Evolutionary conservation across 2,113 vertebrate species (phyloP), one percentile per base, ranked within the genome.

Genomic region (Pica pica): DNA sequence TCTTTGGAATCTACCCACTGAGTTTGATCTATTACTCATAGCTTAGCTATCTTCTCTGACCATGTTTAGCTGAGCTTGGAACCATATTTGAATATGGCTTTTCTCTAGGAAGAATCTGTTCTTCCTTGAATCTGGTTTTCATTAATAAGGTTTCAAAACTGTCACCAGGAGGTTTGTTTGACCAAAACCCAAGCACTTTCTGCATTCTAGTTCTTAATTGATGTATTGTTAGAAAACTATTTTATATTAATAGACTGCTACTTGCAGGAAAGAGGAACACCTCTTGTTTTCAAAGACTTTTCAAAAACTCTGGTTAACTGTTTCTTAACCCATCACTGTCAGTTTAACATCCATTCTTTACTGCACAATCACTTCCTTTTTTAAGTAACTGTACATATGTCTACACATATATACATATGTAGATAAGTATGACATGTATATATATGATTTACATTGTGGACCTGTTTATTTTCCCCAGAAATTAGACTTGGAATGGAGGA

Each of bases 111-210:
- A 93, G 84, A 89, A 60, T 23, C 4, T 53, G 20, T 75, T 82
- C 50, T 86, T 63, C 31, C 11, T 75, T 80, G 28, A 78, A 70
- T 87, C 12, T 67, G 10, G 1, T 80, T 94, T 89, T 80, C 35
- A 57, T 86, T 79, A 82, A 44, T 47, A 85, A 50, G 12, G 37
- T 56, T 93, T 90, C 52, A 87, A 57, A 79, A 60, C 37, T 69
- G 13, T 37, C 71, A 49, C 30, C 47, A 71, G 50, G 30, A 92
- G 31, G 16, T 82, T 71, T 80, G n/a, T 59, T 93, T 92, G 70
- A 88, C 80, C 49, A 85, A 78, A 95, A 89, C 39, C 20, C 6
- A 31, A 77, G 7, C 35, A 41, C 18, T 75, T 91, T 56, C 63
- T 75, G 9, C 31, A 68, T 79, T 90, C 50, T 70, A 16, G 13